phyloP scores from a whole-genome alignment of 2,888 invertebrate genomes.

The Drosophila suboccidentalis region DNA sequence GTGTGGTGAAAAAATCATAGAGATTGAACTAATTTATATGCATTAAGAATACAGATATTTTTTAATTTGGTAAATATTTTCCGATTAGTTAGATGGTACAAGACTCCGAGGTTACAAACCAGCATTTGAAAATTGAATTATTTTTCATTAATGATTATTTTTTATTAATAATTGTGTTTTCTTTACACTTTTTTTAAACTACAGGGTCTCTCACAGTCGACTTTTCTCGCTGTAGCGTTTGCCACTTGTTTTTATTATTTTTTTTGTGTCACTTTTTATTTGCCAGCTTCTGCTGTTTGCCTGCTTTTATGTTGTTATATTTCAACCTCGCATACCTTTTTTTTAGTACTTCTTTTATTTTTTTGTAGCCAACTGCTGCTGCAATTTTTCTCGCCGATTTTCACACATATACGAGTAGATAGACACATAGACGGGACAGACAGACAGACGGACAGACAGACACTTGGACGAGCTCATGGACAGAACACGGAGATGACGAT shows the following conservation, averaged over 20 bases:
- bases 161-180: too few relatives aligned
- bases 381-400: constrained; percentile 73
- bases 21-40: too few relatives aligned
- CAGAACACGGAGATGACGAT: not conserved
- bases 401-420: constrained; percentile 58
- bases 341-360: constrained; percentile 18
- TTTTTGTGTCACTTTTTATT: constrained; percentile 33
- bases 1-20: too few relatives aligned
- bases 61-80: too few relatives aligned
- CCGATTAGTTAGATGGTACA: too few relatives aligned
- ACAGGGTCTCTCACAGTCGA: not conserved
- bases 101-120: too few relatives aligned
- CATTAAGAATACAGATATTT: too few relatives aligned
- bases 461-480: constrained; percentile 41
- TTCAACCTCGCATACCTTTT: constrained; percentile 66
- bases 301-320: constrained; percentile 55
- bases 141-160: too few relatives aligned
- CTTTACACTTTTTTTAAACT: not conserved
- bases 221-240: not conserved
- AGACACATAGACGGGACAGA: constrained; percentile 34
- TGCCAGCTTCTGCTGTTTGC: constrained; percentile 41
- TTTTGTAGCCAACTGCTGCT: constrained; percentile 29
- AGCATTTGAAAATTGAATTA: too few relatives aligned
- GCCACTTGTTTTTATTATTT: constrained; percentile 5
- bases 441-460: constrained; percentile 13